Conservation (phyloP, 2,113 vertebrate genomes). For the Melanocharis versteri region DNA sequence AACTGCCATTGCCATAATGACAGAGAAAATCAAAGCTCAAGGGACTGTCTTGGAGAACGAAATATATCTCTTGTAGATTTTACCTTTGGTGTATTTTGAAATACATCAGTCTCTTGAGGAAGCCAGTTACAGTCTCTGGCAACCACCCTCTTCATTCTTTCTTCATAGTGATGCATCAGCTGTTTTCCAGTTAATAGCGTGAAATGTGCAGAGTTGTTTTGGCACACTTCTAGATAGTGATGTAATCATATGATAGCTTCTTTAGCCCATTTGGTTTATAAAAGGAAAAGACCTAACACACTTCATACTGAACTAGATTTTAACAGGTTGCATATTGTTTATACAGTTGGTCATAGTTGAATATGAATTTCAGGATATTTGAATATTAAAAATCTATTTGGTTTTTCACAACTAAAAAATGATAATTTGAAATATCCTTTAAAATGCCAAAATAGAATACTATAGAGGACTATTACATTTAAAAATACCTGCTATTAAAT, state of each 20-base stretch:
- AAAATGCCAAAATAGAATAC: neutral
- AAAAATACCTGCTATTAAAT: neutral
- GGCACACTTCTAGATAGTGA: neutral
- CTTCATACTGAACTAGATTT: neutral
- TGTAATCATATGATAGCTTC: neutral
- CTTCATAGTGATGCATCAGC: neutral
- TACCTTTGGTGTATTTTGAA: neutral
- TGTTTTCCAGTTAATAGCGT: neutral
- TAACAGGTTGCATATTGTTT: neutral
- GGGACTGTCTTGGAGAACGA: neutral
- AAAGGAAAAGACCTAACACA: neutral
- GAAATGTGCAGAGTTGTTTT: neutral
- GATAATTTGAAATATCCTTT: neutral
- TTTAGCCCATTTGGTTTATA: neutral
- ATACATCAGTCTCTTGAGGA: neutral
- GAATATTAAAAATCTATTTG: neutral
- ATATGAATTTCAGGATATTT: neutral
- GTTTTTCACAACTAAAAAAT: neutral
- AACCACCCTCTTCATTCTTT: neutral
- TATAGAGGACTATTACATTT: neutral
- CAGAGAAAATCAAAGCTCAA: neutral
- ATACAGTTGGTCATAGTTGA: neutral
- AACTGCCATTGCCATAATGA: neutral
- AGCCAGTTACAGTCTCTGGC: neutral
- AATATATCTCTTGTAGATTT: neutral